Evolutionary conservation across 2,797 vertebrate genomes (phyloP), one percentile per base, ranked within the genome.

Genomic region (Sparidentex hasta): DNA sequence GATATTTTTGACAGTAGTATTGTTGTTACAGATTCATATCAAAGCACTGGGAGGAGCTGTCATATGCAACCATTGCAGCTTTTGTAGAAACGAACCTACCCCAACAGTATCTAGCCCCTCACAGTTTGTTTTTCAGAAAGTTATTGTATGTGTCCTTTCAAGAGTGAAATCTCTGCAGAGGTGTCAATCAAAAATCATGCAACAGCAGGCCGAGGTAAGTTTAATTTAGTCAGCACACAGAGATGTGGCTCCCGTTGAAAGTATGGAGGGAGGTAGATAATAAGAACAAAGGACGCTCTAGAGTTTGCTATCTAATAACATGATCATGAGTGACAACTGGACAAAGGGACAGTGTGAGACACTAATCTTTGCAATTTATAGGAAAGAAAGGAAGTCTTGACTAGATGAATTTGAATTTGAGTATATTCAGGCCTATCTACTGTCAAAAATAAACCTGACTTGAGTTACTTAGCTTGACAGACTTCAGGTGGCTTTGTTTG

Each of bases 241-340:
- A 86, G 69, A 87, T 82, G 70, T 54, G 59, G 80, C 78, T 89
- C 76, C 70, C 25, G 33, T 81, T 84, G 65, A 80, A 84, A 88
- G 81, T 41, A 65, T 18, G 57, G 81, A 80, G 21, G 46, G 21
- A 73, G 64, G 9, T 33, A 77, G 68, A 80, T 83, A 65, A 78
- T 58, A 29, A 20, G 58, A 74, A 80, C 64, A 87, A 78, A 84
- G 76, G 58, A 71, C 4, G 38, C 68, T 85, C 62, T 25, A 47
- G 48, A 68, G 61, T 80, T 71, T 81, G 51, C 67, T 86, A 81
- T 90, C 81, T 85, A 57, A 78, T 65, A 76, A 78, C 78, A 69
- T 51, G 43, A 88, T 90, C 82, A 57, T 85, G 85, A 88, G 38
- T 90, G 84, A 88, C 80, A 88, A 80, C 85, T 75, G 74, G 68